Conservation (phyloP, 2,113 vertebrate species). For the Tichodroma muraria region DNA sequence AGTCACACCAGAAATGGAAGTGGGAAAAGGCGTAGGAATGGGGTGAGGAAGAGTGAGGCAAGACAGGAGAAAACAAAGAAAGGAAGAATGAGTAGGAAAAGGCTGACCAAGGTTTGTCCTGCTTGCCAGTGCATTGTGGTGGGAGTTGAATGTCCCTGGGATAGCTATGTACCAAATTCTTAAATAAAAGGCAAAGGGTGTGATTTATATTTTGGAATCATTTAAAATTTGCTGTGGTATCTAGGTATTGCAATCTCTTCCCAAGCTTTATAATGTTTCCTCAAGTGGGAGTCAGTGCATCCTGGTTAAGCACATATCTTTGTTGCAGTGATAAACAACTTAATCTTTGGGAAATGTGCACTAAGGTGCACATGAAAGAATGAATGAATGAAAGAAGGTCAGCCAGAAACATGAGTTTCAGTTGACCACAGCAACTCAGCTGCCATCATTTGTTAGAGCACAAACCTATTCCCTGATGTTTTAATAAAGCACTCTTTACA, state of each 20-base stretch:
- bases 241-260: not conserved
- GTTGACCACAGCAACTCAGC: not conserved
- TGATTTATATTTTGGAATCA: rapidly evolving
- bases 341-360: not conserved
- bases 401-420: not conserved
- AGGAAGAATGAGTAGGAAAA: not conserved
- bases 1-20: not conserved
- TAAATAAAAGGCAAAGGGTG: not conserved
- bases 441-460: not conserved
- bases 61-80: not conserved
- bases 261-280: not conserved
- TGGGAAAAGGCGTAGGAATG: not conserved
- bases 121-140: not conserved
- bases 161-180: not conserved
- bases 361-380: too few relatives aligned
- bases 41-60: not conserved
- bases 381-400: not conserved
- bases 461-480: not conserved
- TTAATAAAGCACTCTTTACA: not conserved
- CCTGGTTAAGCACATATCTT: not conserved
- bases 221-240: not conserved
- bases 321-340: not conserved
- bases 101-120: not conserved
- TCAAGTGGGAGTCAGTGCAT: not conserved
- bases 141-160: not conserved